These are phyloP conservation scores for Prionchulus punctatus DNA, from an alignment of 2,888 invertebrate genomes.

Conservation along the genomic window DNA sequence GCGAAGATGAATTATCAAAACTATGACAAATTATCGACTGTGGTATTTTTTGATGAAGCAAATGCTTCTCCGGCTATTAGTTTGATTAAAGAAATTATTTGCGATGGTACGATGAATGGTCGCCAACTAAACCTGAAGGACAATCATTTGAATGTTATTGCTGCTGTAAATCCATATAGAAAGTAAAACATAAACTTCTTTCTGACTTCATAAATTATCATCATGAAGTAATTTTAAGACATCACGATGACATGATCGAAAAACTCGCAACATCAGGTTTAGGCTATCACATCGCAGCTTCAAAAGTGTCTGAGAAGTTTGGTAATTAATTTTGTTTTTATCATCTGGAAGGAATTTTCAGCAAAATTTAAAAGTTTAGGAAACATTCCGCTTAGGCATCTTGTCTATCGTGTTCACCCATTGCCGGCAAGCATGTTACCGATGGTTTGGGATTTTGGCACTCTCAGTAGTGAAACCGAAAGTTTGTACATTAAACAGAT, in stretches of 20 bases:
- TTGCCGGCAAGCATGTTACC: background rate
- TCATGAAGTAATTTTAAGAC: background rate
- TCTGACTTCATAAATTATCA: background rate
- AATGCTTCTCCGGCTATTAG: background rate
- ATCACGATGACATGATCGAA: background rate
- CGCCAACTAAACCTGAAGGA: background rate
- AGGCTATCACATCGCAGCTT: background rate
- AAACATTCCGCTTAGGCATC: background rate
- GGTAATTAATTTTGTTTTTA: background rate
- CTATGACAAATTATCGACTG: background rate
- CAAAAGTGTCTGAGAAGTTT: background rate
- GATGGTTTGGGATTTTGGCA: background rate
- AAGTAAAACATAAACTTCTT: background rate
- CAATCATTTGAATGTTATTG: background rate
- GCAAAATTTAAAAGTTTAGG: background rate
- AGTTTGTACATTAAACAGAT: background rate
- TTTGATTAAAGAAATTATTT: background rate
- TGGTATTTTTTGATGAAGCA: background rate
- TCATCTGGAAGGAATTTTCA: background rate
- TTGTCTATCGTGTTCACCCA: background rate
- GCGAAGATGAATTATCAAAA: background rate
- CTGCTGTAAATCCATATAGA: background rate
- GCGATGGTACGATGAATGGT: background rate
- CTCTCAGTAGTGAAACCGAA: background rate
- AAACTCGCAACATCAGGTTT: background rate